A percentile compares a stretch with the other conserved stretches of the same genome.
These are phyloP conservation scores for Horisme vitalbata DNA, from an alignment of 2,888 invertebrate species.

Conservation along the genomic window DNA sequence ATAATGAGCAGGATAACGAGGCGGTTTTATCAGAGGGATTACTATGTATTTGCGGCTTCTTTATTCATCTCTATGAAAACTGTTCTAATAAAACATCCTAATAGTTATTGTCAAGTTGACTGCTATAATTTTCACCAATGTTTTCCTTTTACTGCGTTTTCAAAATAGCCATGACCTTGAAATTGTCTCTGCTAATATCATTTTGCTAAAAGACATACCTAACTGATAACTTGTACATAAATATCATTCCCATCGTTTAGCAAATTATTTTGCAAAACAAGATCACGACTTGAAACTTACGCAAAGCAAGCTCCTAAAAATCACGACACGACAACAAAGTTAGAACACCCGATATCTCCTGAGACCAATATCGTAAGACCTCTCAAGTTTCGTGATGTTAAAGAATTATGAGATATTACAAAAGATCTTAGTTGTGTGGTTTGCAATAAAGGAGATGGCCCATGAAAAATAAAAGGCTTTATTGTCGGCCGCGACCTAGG, in stretches of 20 bases:
- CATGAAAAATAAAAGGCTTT: constrained; percentile 43
- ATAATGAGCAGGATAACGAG: constrained; percentile 7
- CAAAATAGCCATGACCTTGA: no score
- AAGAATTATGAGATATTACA: neutral
- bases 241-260: constrained; percentile 44
- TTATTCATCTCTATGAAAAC: constrained; percentile 11
- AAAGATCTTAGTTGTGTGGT: constrained; percentile 28
- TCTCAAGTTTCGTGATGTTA: constrained; percentile 2
- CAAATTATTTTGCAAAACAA: constrained; percentile 32
- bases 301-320: constrained; percentile 41
- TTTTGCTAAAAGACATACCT: neutral
- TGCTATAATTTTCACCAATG: neutral
- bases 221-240: constrained; percentile 27
- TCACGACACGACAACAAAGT: constrained; percentile 50
- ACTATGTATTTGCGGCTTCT: constrained; percentile 3
- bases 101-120: no score
- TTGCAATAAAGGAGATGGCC: constrained; percentile 36
- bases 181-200: no score
- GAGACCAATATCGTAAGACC: constrained; percentile 26
- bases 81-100: neutral
- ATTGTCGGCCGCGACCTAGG: constrained; percentile 27
- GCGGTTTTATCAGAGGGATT: constrained; percentile 16
- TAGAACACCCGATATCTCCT: constrained; percentile 37
- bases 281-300: constrained; percentile 47
- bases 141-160: no score